Base-by-base conservation (phyloP, 2,888 invertebrate genomes). In the Didymodactylos carnosus region DNA sequence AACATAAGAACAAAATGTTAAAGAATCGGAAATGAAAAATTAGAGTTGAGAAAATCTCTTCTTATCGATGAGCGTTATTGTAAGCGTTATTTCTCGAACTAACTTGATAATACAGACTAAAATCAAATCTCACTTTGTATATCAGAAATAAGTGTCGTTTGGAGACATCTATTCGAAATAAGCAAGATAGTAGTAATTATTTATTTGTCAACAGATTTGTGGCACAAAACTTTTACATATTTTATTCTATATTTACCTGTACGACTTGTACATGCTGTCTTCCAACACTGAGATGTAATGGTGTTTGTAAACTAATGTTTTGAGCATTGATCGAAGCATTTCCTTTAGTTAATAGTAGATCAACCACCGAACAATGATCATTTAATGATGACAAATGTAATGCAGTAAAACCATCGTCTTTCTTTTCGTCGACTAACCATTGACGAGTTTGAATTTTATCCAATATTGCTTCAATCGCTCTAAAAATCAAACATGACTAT, bases 341-440 rank as follows among this genome's bases (percentile, higher is more conserved):
- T 78, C 83, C 83, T 79, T 80, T 78, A 73, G 83, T 82, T 16
- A 85, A 82, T 77, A 95, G 86, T 10, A 85, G 80, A 83, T 94
- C 93, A 0, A 93, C 94, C 51, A 95, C 94, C 85, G 94, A 93
- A 0, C 93, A 91, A 84, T 95, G 94, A 85, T 94, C 94, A 85
- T 95, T 95, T 41, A 95, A 88, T 0, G 94, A 93, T 0, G 94
- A 94, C 78, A 95, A 87, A 84, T 95, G 94, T 29, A 95, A 86
- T 0, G 95, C 94, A 0, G 95, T 94, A 35, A 71, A 94, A 2
- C 95, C 95, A 81, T 97, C 95, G 83, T 95, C 95, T 82, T 97
- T 97, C 80, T 94, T 94, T 85, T 97, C 95, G 83, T 97, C 95
- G 75, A 95, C 94, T 80, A 95, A 91, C 95, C 95, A 97, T 62